These are phyloP conservation scores for Grus americana DNA, from an alignment of 2,113 vertebrate species.

Conservation along the genomic window DNA sequence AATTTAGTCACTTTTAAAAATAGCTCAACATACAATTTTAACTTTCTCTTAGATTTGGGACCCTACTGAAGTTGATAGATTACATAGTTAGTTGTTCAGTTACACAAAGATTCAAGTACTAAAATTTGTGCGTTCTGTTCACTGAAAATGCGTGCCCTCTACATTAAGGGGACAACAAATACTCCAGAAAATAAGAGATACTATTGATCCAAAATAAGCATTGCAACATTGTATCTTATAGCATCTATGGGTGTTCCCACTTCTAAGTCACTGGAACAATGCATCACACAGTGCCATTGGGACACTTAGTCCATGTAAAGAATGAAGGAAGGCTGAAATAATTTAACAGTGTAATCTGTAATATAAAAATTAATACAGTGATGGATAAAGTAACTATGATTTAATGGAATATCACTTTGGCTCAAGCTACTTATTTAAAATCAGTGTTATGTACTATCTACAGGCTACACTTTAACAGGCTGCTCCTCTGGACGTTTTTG, in stretches of 20 bases:
- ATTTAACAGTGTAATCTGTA: neutral
- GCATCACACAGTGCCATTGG: neutral
- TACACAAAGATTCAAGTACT: neutral
- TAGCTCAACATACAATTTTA: neutral
- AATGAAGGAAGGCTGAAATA: neutral
- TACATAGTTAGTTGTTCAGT: neutral
- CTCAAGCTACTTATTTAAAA: constrained; percentile 64
- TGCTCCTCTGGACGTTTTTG: constrained; percentile 48
- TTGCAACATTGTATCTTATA: neutral
- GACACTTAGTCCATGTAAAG: neutral
- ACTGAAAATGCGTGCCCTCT: neutral
- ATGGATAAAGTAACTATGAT: constrained; percentile 49
- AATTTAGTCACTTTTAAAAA: constrained; percentile 33
- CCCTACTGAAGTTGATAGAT: neutral
- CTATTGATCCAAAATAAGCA: neutral
- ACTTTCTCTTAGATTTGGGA: neutral
- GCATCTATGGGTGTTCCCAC: neutral
- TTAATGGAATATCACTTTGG: constrained; percentile 57
- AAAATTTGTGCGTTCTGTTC: neutral
- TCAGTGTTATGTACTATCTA: constrained; percentile 39
- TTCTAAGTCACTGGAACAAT: neutral
- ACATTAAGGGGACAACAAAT: neutral
- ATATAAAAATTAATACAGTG: constrained; percentile 50
- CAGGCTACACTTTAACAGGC: constrained; percentile 67
- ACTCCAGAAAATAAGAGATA: neutral